A percentile compares a stretch with the other conserved stretches of the same genome.
Conservation (phyloP, 2,888 invertebrate species). For the Cremastobaeus sp. region DNA sequence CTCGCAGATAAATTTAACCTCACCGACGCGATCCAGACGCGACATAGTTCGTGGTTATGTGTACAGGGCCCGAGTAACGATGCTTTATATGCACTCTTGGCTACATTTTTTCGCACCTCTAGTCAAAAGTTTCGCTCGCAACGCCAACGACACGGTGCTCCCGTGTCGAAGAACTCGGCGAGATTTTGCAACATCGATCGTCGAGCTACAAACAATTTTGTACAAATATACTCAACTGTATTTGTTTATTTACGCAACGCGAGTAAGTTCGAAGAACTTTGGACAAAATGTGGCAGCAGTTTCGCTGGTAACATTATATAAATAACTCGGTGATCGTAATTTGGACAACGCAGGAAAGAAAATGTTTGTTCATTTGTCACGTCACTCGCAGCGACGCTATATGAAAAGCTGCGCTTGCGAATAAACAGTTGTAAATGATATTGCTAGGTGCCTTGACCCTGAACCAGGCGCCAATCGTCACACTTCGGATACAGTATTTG, state of each 20-base stretch:
- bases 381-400: slow-evolving; percentile 33
- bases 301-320: slow-evolving; percentile 14
- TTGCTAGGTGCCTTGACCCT: slow-evolving; percentile 40
- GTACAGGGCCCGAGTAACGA: slow-evolving; percentile 46
- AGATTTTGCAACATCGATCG: too few species aligned
- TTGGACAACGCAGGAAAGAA: neutral
- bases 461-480: slow-evolving; percentile 37
- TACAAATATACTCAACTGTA: slow-evolving; percentile 2
- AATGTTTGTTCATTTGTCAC: slow-evolving; percentile 36
- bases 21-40: slow-evolving; percentile 60
- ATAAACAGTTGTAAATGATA: slow-evolving; percentile 39
- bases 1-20: slow-evolving; percentile 67
- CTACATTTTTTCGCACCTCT: slow-evolving; percentile 30
- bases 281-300: neutral
- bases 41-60: slow-evolving; percentile 57
- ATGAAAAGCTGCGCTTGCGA: slow-evolving; percentile 29
- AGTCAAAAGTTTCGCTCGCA: slow-evolving; percentile 23
- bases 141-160: too few species aligned
- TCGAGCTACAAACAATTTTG: neutral
- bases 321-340: slow-evolving; percentile 7
- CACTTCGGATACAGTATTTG: slow-evolving; percentile 28
- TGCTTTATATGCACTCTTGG: slow-evolving; percentile 32
- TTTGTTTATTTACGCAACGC: slow-evolving; percentile 7
- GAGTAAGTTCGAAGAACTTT: slow-evolving; percentile 3
- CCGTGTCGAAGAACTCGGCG: too few species aligned